Base-by-base conservation (phyloP, 2,888 invertebrate species). In the Carpatolechia fugitivella region DNA sequence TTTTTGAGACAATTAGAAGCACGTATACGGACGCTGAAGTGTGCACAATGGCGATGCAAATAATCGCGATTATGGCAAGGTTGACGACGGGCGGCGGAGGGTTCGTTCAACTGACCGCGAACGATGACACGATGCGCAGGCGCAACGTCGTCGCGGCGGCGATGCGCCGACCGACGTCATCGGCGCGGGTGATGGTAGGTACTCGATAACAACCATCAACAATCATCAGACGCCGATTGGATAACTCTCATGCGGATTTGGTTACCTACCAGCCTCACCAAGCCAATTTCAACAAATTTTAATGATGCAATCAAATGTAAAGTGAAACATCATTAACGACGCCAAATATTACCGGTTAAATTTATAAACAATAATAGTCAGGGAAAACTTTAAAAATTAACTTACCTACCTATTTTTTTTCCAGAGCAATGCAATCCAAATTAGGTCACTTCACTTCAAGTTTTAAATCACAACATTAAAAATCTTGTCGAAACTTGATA, bases 61-160 rank as follows among this genome's bases (percentile, higher is more conserved):
- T 89, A 84, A 88, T 85, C 82, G 82, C 85, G 87, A 89, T 88
- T 86, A 89, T 87, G 86, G 87, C 87, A 87, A 88, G 87, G 88
- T 87, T 89, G 88, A 85, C 85, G 87, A 78, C 89, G 84, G 77
- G 70, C 78, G 85, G 66, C 78, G 66, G 82, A 80, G 84, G 89
- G 90, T 88, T 89, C 90, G 89, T 89, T 90, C 85, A 89, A 89
- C 90, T 87, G 87, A 85, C 86, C 83, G 87, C 87, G 89, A 88
- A 63, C 90, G 89, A 90, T 89, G 90, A 89, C 90, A 88, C 89
- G 84, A 77, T 80, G 79, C 44, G 44, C 44, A 13, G 29, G 44
- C 44, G 44, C 44, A 29, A 24, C 44, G 44, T 29, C 44, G 44
- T 24, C 24, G 20, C 44, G 44, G 24, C 24, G 24, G 33, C 33